A percentile compares a stretch with the other conserved stretches of the same genome.
Evolutionary conservation across 1,140 invertebrate genomes (phyloP).

Genomic region (Tribolium castaneum): DNA sequence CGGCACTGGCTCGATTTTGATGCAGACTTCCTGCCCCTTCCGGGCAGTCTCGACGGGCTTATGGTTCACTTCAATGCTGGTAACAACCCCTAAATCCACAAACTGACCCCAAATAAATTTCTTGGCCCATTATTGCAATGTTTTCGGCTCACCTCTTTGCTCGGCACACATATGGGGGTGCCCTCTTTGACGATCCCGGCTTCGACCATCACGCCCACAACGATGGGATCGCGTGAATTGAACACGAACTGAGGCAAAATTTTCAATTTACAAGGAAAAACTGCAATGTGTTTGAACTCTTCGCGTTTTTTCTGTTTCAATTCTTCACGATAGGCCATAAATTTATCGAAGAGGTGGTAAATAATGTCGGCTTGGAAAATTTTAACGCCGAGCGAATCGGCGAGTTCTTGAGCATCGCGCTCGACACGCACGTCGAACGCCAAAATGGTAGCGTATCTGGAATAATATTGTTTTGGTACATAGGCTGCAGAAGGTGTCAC

Average conservation of each 20-base stretch:
- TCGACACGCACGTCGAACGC: slow-evolving; percentile 99
- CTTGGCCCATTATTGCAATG: not conserved
- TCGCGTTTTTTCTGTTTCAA: slow-evolving; percentile 93
- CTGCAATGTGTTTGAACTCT: slow-evolving; percentile 95
- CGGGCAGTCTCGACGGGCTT: slow-evolving; percentile 92
- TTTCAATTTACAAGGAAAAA: slow-evolving; percentile 96
- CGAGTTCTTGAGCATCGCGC: slow-evolving; percentile 96
- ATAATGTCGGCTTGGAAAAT: slow-evolving; percentile 99
- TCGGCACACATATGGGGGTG: slow-evolving; percentile 96
- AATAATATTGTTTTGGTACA: slow-evolving; percentile 43
- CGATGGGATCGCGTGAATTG: slow-evolving; percentile 98
- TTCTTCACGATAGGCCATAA: slow-evolving; percentile 94
- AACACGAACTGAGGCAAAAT: slow-evolving; percentile 90
- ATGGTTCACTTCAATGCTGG: slow-evolving; percentile 92
- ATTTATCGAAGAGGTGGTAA: slow-evolving; percentile 99
- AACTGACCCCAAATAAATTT: slow-evolving; percentile 71
- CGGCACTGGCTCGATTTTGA: slow-evolving; percentile 97
- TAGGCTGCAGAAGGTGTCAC: slow-evolving; percentile 37
- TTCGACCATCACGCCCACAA: slow-evolving; percentile 95
- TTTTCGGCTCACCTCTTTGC: slow-evolving; percentile 82
- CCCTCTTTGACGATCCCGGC: slow-evolving; percentile 96
- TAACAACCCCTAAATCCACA: slow-evolving; percentile 93
- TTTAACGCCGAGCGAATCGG: slow-evolving; percentile 92
- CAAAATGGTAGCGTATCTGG: slow-evolving; percentile 94
- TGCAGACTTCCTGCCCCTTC: slow-evolving; percentile 97